Base-by-base conservation (phyloP, 2,888 invertebrate genomes). In the Trichopria drosophilae region DNA sequence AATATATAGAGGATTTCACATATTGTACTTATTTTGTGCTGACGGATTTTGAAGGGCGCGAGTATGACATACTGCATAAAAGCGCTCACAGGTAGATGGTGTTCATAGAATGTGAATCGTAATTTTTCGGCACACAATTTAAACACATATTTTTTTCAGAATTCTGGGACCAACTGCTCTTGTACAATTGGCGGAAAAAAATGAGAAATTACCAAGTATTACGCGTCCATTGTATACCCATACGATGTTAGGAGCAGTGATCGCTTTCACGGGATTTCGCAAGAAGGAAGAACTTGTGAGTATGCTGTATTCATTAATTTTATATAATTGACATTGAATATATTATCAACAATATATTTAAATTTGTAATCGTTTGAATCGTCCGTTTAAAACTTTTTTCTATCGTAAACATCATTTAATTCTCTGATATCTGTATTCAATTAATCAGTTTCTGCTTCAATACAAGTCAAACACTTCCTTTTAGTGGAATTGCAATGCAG, bases 221-320 rank as follows among this genome's bases (percentile, higher is more conserved):
- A 85, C 85, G 75, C 82, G 93, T 56, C 95, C 95, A 51, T 82
- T 93, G 69, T 95, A 87, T 78, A 91, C 88, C 75, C 83, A 87
- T 68, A 84, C 91, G 51, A 94, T 96, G 93, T 83, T 85, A 65
- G 90, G 91, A 58, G 85, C 90, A 43, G 86, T 92, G 67, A 85
- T 93, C 62, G 93, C 93, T 77, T 93, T 95, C 78, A 93, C 93
- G 52, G 94, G 94, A 52, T 93, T 95, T 77, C 82, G 91, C 64
- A 87, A 87, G 75, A 90, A 90, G 74, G 89, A 90, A 76, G 90
- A 93, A 79, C 80, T 95, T 82, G 94, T 94, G 76, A 83, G 83
- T 78, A 60, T 19, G 18, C 9, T 34, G 4, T 4, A 10, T 26
- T 9, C 26, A 26, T 26, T n/a, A 26, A 10, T n/a, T 28, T 23